phyloP scores from a whole-genome alignment of 2,888 invertebrate species.

The Heliconius charithonia region DNA sequence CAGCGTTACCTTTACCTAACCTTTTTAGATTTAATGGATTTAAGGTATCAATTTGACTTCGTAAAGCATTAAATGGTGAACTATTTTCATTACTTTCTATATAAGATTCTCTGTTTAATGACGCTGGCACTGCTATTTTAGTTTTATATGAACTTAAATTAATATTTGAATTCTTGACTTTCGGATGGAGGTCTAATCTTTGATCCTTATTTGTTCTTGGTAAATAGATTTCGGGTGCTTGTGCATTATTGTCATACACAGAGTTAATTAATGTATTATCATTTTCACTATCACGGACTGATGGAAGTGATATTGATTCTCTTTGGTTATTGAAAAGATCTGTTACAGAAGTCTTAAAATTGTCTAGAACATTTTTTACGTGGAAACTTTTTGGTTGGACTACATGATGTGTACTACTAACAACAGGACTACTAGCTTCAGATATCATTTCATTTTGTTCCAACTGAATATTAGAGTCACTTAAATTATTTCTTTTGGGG shows the following conservation, averaged over 20 bases:
- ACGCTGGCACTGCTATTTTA: slow-evolving; percentile 59
- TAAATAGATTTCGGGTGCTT: background rate
- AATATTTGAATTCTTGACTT: background rate
- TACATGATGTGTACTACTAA: slow-evolving; percentile 40
- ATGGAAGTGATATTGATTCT: background rate
- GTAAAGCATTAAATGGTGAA: slow-evolving; percentile 3
- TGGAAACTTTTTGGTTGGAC: slow-evolving; percentile 41
- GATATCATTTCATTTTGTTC: slow-evolving; percentile 54
- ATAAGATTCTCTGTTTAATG: slow-evolving; percentile 50
- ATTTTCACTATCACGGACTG: background rate
- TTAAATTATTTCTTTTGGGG: background rate
- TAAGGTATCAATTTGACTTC: background rate
- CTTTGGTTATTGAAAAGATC: slow-evolving; percentile 19
- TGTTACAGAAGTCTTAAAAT: slow-evolving; percentile 23
- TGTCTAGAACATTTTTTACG: slow-evolving; percentile 19
- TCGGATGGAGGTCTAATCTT: background rate
- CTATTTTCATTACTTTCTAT: background rate
- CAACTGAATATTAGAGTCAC: background rate
- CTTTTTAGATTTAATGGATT: background rate
- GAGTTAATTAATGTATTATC: slow-evolving; percentile 10
- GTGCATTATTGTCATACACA: background rate
- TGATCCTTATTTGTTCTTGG: background rate
- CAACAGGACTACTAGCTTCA: slow-evolving; percentile 60
- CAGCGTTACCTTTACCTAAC: background rate
- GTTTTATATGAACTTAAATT: slow-evolving; percentile 58